phyloP scores from a whole-genome alignment of 2,113 vertebrate species.

The Brienomyrus longianalis region DNA sequence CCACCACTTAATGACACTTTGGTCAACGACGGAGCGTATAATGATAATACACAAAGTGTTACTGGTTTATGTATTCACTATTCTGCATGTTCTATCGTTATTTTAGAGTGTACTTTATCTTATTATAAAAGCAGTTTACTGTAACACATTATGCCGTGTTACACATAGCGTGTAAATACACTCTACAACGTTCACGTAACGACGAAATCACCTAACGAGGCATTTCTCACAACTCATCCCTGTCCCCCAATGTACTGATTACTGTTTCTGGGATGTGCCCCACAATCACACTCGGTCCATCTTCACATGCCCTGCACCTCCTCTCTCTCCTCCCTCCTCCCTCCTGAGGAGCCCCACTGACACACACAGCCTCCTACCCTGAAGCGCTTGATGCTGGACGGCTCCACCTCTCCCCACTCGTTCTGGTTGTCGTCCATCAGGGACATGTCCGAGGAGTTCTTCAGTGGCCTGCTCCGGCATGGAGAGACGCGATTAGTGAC shows the following conservation, averaged over 20 bases:
- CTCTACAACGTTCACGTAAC: background rate
- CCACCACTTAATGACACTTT: background rate
- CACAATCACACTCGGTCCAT: background rate
- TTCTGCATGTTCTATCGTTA: background rate
- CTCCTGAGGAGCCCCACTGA: background rate
- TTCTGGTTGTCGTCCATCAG: slow-evolving; percentile 92
- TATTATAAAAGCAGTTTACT: background rate
- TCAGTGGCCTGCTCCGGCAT: slow-evolving; percentile 72
- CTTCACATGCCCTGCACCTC: background rate
- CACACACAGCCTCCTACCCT: slow-evolving; percentile 61
- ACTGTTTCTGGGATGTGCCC: background rate
- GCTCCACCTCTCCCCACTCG: slow-evolving; percentile 79
- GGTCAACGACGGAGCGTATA: background rate
- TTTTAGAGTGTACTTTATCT: background rate
- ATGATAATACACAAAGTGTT: background rate
- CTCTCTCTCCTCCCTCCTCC: background rate
- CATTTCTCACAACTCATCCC: background rate
- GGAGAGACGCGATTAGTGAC: slow-evolving; percentile 1
- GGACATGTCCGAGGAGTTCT: slow-evolving; percentile 80
- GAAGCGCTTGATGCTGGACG: slow-evolving; percentile 81
- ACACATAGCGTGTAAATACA: background rate
- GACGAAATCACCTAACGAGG: background rate
- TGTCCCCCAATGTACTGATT: background rate
- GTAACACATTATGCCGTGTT: background rate
- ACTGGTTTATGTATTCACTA: background rate